Conservation (phyloP, 2,797 vertebrate species). For the Neostethus bicornis region DNA sequence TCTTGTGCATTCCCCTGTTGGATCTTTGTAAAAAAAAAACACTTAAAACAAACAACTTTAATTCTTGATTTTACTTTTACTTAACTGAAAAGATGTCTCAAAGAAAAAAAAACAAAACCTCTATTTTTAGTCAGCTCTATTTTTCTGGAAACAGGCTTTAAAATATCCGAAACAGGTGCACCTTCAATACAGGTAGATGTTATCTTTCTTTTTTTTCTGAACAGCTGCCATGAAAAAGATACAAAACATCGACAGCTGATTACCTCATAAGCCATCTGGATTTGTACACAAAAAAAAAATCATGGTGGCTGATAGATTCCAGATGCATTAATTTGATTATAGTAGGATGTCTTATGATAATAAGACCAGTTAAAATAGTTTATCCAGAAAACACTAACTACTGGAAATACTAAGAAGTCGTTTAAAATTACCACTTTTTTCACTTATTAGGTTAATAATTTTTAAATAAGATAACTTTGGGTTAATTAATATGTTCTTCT, state of each 20-base stretch:
- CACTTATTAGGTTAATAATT: neutral
- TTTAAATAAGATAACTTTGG: neutral
- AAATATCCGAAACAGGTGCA: conserved; percentile 58
- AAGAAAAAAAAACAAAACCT: too few relatives aligned
- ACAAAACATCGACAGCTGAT: conserved; percentile 27
- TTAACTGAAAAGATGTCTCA: too few relatives aligned
- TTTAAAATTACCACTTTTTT: neutral
- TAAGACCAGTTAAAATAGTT: neutral
- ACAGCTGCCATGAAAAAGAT: conserved; percentile 50
- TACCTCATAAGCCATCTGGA: conserved; percentile 49
- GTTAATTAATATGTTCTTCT: too few relatives aligned
- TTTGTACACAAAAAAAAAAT: conserved; percentile 36
- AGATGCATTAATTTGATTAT: conserved; percentile 16
- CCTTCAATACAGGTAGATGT: conserved; percentile 53
- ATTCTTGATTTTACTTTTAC: too few relatives aligned
- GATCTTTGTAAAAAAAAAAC: too few relatives aligned
- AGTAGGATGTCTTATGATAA: neutral
- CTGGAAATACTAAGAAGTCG: neutral
- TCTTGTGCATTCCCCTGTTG: too few relatives aligned
- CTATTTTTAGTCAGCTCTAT: too few relatives aligned
- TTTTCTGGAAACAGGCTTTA: too few relatives aligned
- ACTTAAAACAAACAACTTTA: too few relatives aligned
- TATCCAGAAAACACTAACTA: neutral
- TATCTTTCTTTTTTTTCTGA: conserved; percentile 46
- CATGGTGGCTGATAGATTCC: conserved; percentile 4